Base-by-base conservation (phyloP, 2,888 invertebrate species). In the Tenthredo livida region DNA sequence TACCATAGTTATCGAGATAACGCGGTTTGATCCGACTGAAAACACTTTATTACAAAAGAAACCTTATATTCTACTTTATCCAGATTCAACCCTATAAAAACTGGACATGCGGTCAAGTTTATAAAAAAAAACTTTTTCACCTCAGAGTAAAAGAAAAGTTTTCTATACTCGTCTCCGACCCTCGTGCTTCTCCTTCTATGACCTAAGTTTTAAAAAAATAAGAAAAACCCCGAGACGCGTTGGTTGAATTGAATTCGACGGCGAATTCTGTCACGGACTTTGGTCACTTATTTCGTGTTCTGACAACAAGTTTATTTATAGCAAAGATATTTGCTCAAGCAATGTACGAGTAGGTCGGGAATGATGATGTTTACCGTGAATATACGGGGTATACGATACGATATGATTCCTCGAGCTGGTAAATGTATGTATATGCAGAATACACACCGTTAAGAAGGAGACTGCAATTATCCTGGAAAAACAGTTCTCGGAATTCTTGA, bases 191-290 rank as follows among this genome's bases (percentile, higher is more conserved):
- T 50, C n/a, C 17, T 6, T 50, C 54, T 54, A n/a, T n/a, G 54
- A 54, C n/a, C 54, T n/a, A 17, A 67, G 67, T 33, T 67, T 67
- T 17, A 33, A 67, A 33, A 17, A 33, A 67, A 33, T 37, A 29
- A 67, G 15, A 77, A 12, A 12, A 73, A 47, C 29, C 17, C 17
- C 4, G 33, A 29, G 54, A 77, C 33, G 47, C 33, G 47, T 77
- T 17, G n/a, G 77, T 77, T 12, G 25, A 77, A 77, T 77, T 50
- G 50, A 77, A 77, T 77, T 54, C 77, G 50, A 77, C 77, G 17
- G 17, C 2, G 12, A 50, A 17, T 29, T 77, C 54, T 77, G 54
- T 77, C 29, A 50, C 77, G 50, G 43, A 25, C 17, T 77, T 54
- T 54, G 77, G 50, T 54, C 77, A 77, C 17, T 75, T 47, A 3